phyloP scores from a whole-genome alignment of 2,113 vertebrate genomes.

The Engraulis encrasicolus region DNA sequence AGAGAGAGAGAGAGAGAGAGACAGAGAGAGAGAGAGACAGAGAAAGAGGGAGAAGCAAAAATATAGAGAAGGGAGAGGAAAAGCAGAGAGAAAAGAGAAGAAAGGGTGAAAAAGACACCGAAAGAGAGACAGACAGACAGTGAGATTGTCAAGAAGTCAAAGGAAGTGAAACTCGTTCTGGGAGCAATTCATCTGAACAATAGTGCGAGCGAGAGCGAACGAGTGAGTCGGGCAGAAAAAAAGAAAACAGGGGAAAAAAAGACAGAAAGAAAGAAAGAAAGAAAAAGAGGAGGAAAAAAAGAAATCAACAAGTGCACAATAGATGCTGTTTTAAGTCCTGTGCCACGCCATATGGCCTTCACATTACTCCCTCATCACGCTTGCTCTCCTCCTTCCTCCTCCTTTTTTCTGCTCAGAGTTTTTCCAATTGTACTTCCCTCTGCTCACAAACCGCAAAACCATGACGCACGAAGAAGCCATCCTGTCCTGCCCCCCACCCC shows the following conservation, averaged over 20 bases:
- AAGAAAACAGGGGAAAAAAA: neutral
- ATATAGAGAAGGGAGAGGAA: too few relatives aligned
- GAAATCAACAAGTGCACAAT: neutral
- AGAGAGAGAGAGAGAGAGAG: neutral
- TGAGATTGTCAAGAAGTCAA: too few relatives aligned
- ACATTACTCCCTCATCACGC: too few relatives aligned
- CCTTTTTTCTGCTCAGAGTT: neutral
- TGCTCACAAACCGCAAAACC: neutral
- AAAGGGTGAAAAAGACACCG: too few relatives aligned
- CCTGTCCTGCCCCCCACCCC: neutral
- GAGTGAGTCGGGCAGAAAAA: too few relatives aligned
- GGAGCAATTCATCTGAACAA: neutral
- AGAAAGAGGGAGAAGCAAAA: neutral
- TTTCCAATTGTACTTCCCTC: slow-evolving; percentile 13
- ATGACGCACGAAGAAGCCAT: neutral
- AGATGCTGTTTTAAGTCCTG: neutral
- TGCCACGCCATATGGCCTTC: neutral
- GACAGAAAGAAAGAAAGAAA: too few relatives aligned
- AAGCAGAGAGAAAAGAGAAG: too few relatives aligned
- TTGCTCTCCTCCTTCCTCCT: neutral
- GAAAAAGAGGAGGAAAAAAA: neutral
- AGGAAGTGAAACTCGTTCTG: neutral
- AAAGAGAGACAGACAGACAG: too few relatives aligned
- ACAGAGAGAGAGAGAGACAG: neutral
- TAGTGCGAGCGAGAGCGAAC: neutral